Evolutionary conservation across 2,113 vertebrate species (phyloP), one percentile per base, ranked within the genome.

Genomic region (Neomonachus schauinslandi): DNA sequence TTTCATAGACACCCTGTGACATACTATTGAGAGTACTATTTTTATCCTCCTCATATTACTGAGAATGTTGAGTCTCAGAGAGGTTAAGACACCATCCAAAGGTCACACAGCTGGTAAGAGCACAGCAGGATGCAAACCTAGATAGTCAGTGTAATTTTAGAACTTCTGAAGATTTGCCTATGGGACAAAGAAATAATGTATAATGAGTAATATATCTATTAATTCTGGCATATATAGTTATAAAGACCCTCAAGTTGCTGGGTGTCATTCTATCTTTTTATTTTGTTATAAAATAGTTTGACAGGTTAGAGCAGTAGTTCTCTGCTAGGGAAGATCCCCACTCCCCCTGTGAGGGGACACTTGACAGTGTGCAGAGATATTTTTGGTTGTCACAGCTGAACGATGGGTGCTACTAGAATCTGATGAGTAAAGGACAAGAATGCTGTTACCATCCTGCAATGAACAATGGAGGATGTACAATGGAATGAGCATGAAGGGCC

Each of bases 261-360:
- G 33, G 5, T 59, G 49, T 93, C 42, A 72, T 80, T 93, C 76
- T 63, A 36, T 80, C 39, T 82, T 92, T 87, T 63, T 18, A 69
- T 33, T 76, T 80, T 83, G 8, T 55, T 9, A 46, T 49, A 59
- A 55, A 83, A 51, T 39, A 74, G 26, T 79, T 22, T 79, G 49
- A 82, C n/a, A 46, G 4, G 49, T 42, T 87, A 87, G 49, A 65
- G 5, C 19, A 65, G 16, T 53, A 21, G 0, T 55, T 86, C 39
- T 36, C 33, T 59, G 3, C n/a, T 51, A 3, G 18, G 51, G 2
- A 18, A 24, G 16, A 51, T 5, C 0, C 61, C 16, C 6, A 69
- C 33, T n/a, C 33, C 33, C 67, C 16, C 16, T 69, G 33, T 18
- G 9, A 36, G 31, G 13, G 4, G 21, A 14, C 19, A 55, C 63